Evolutionary conservation across 2,888 invertebrate genomes (phyloP).

Genomic region (Hartigia nigra): DNA sequence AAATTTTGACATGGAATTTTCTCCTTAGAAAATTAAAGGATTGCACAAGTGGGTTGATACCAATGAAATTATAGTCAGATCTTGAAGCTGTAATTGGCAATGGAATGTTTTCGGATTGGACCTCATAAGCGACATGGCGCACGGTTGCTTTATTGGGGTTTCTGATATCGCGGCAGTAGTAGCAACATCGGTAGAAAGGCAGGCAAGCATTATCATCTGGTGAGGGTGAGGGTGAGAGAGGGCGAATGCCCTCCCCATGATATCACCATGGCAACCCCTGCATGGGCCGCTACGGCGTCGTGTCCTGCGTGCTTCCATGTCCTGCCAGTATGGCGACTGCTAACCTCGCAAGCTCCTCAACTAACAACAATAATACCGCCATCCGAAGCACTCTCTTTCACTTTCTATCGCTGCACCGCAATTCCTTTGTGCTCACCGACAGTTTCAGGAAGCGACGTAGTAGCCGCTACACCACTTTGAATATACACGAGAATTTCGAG

Average conservation of each 20-base stretch:
- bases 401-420: background rate
- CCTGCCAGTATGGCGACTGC: constrained; percentile 61
- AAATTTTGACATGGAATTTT: background rate
- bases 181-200: constrained; percentile 50
- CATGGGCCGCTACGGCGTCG: constrained; percentile 56
- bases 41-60: background rate
- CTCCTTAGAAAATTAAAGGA: background rate
- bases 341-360: constrained; percentile 50
- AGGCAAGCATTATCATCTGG: constrained; percentile 60
- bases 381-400: background rate
- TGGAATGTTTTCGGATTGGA: constrained; percentile 31
- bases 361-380: background rate
- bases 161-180: constrained; percentile 59
- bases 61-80: background rate
- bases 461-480: background rate
- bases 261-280: constrained; percentile 65
- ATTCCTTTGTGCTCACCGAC: background rate
- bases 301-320: constrained; percentile 58
- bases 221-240: constrained; percentile 58
- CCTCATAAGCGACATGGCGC: constrained; percentile 18
- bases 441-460: background rate
- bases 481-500: background rate
- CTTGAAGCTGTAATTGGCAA: constrained; percentile 36
- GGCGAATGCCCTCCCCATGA: constrained; percentile 58
- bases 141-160: constrained; percentile 59